Evolutionary conservation across 2,113 vertebrate species (phyloP).

Genomic region (Rhipidura dahli): DNA sequence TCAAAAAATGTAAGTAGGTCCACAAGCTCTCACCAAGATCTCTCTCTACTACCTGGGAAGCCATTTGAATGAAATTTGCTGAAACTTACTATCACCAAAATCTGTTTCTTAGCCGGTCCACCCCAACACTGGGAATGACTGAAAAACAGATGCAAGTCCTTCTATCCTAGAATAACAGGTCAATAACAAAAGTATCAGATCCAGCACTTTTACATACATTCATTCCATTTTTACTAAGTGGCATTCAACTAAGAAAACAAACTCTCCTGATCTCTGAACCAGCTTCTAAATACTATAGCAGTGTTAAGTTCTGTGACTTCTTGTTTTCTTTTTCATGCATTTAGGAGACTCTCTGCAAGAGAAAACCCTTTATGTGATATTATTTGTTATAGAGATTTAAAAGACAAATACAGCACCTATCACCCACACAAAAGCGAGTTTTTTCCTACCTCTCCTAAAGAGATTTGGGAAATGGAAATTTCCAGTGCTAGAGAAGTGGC

Average conservation of each 20-base stretch:
- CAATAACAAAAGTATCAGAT: background rate
- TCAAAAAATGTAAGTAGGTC: background rate
- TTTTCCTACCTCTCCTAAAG: constrained; percentile 4
- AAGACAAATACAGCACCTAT: background rate
- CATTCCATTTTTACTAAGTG: background rate
- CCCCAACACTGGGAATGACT: background rate
- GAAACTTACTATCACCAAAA: background rate
- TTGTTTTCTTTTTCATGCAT: background rate
- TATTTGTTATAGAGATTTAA: background rate
- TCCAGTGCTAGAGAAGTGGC: background rate
- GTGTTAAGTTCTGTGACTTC: background rate
- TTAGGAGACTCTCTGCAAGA: background rate
- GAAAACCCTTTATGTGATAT: background rate
- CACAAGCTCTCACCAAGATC: background rate
- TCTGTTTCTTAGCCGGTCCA: background rate
- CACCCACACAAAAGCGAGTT: background rate
- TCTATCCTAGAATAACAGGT: background rate
- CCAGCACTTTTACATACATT: background rate
- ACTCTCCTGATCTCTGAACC: background rate
- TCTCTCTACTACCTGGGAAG: background rate
- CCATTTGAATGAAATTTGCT: background rate
- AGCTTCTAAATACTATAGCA: background rate
- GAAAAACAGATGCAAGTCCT: background rate
- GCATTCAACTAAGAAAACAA: background rate
- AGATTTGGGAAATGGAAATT: constrained; percentile 50